A percentile compares a stretch with the other conserved stretches of the same genome.
Conservation (phyloP, 2,888 invertebrate genomes). For the Agonopterix heracliana region DNA sequence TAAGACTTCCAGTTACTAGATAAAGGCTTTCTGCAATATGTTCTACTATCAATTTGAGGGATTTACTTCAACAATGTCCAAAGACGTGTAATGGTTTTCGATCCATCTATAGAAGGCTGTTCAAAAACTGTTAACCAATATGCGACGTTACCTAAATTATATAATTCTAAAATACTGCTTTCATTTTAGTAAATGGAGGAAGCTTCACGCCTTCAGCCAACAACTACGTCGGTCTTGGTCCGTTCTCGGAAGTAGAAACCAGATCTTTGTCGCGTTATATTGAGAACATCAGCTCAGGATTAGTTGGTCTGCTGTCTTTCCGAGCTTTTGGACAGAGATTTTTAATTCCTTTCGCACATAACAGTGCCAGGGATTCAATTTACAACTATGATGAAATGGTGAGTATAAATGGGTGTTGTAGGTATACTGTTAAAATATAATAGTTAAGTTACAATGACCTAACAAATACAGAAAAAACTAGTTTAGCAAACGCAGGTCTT, state of each 20-base stretch:
- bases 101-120: too few species aligned
- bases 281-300: constrained; percentile 44
- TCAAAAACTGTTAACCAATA: too few species aligned
- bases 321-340: constrained; percentile 80
- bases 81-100: too few species aligned
- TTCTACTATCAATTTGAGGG: too few species aligned
- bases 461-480: too few species aligned
- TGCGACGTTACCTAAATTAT: neutral
- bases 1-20: too few species aligned
- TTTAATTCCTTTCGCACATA: constrained; percentile 77
- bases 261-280: constrained; percentile 60
- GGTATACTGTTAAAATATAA: too few species aligned
- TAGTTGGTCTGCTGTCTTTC: constrained; percentile 75
- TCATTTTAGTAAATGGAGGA: constrained; percentile 60
- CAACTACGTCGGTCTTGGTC: constrained; percentile 67
- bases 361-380: constrained; percentile 32
- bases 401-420: constrained; percentile 14
- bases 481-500: too few species aligned
- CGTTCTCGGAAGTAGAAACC: constrained; percentile 77
- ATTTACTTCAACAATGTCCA: too few species aligned
- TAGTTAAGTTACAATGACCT: too few species aligned
- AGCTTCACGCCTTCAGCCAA: constrained; percentile 50
- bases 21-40: too few species aligned
- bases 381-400: constrained; percentile 68
- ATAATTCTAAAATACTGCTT: neutral